phyloP scores from a whole-genome alignment of 2,888 invertebrate species.

The Tenthredo scrophulariae region DNA sequence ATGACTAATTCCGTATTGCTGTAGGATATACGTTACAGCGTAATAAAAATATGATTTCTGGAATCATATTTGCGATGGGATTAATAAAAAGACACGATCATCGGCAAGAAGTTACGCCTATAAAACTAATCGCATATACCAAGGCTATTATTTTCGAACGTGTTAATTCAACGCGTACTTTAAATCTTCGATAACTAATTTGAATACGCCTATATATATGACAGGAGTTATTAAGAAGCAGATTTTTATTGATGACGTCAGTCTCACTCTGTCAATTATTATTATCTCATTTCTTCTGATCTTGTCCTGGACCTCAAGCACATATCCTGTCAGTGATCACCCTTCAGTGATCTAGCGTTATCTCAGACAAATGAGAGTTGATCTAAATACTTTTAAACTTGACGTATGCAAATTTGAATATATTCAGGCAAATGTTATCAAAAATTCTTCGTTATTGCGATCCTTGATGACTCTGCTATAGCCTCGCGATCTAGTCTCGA shows the following conservation, averaged over 20 bases:
- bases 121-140: not conserved
- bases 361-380: not conserved
- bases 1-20: not conserved
- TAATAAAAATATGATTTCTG: not conserved
- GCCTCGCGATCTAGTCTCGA: not conserved
- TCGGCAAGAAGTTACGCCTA: not conserved
- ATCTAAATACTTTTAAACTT: not conserved
- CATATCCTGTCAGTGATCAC: not conserved
- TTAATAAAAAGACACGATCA: not conserved
- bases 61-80: not conserved
- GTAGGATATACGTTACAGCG: not conserved
- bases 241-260: not conserved
- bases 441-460: slow-evolving; percentile 6
- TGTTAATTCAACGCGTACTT: not conserved
- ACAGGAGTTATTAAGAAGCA: not conserved
- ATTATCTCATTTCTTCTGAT: not conserved
- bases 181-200: not conserved
- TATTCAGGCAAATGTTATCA: not conserved
- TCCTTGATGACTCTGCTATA: not conserved
- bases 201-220: not conserved
- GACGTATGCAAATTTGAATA: slow-evolving; percentile 24
- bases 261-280: no score
- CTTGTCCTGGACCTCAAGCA: no score
- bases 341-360: not conserved
- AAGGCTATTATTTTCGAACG: not conserved